Evolutionary conservation across 35 echinoderm and acorn worm genomes (phyloP).

Genomic region (Stichopus chloronotus): DNA sequence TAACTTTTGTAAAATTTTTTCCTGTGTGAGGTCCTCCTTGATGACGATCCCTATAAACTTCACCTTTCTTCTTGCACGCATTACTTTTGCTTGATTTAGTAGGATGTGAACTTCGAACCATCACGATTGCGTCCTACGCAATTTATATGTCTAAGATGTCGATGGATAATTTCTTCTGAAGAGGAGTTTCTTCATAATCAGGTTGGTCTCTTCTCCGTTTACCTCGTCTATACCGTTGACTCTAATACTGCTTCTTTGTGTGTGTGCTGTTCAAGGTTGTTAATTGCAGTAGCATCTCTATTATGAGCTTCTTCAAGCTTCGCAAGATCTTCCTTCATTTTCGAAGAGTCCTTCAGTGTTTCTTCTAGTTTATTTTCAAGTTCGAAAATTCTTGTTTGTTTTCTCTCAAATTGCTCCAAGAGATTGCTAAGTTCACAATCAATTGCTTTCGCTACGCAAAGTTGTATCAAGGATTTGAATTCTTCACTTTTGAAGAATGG

Average conservation of each 20-base stretch:
- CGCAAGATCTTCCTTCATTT: not conserved
- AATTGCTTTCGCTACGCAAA: not conserved
- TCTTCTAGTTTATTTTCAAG: conserved; percentile 13
- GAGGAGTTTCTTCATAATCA: not conserved
- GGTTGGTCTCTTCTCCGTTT: not conserved
- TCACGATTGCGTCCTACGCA: not conserved
- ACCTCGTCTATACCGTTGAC: not conserved
- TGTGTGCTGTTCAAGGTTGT: not conserved
- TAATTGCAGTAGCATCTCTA: not conserved
- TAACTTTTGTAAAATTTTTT: not conserved
- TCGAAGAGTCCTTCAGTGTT: not conserved
- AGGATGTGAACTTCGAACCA: not conserved
- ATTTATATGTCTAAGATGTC: not conserved
- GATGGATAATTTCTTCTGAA: not conserved
- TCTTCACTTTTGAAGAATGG: too few species aligned
- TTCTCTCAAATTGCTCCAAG: not conserved
- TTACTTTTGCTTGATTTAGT: not conserved
- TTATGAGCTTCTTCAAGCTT: not conserved
- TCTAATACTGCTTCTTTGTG: not conserved
- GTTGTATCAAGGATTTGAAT: not conserved
- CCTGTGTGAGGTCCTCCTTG: not conserved
- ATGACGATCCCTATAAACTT: conserved; percentile 12
- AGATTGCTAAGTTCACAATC: conserved; percentile 4
- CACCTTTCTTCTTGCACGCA: conserved; percentile 16
- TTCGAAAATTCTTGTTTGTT: conserved; percentile 3